These are phyloP conservation scores for Cataglyphis rosenhaueri DNA, from an alignment of 2,888 invertebrate species.

Conservation along the genomic window DNA sequence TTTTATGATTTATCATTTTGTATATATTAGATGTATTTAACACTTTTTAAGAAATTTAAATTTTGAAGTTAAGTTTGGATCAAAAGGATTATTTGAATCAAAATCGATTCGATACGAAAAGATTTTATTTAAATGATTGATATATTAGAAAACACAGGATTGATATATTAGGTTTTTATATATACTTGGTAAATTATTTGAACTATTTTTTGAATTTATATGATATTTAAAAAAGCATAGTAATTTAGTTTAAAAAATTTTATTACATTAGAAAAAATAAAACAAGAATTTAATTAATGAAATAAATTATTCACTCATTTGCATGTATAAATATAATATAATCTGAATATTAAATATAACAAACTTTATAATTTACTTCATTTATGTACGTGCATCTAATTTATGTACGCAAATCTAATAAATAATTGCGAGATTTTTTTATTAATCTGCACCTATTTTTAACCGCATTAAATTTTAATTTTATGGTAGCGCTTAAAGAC, in stretches of 20 bases:
- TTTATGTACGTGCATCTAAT: background rate
- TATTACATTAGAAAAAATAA: background rate
- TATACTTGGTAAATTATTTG: background rate
- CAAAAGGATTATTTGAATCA: background rate
- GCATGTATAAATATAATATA: background rate
- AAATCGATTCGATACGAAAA: background rate
- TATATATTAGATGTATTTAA: background rate
- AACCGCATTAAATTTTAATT: background rate
- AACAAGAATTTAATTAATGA: background rate
- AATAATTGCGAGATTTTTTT: background rate
- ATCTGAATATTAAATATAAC: background rate
- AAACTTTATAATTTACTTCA: background rate
- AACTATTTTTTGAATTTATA: background rate
- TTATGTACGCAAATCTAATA: background rate
- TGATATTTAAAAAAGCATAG: background rate
- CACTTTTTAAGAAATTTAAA: background rate
- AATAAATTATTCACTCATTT: background rate
- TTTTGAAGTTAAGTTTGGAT: slow-evolving; percentile 14
- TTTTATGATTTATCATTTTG: slow-evolving; percentile 32
- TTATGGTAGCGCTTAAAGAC: background rate
- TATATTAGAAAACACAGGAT: background rate
- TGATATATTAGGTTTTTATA: background rate
- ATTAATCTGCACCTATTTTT: background rate
- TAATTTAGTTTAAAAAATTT: background rate
- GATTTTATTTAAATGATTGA: background rate